Evolutionary conservation across 1,140 invertebrate genomes (phyloP).

Genomic region (Bradysia coprophila): DNA sequence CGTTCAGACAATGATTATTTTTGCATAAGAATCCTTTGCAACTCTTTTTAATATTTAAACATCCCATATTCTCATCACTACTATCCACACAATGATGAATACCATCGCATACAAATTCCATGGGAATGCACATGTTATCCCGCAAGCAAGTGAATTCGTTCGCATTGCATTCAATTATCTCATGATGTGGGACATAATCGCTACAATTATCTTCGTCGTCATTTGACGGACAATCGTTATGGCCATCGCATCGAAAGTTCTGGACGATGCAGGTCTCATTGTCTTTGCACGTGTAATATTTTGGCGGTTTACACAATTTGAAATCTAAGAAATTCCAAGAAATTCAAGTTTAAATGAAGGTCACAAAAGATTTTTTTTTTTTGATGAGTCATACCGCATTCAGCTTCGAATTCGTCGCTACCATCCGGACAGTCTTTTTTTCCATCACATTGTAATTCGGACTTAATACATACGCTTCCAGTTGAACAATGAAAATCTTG

Average conservation of each 20-base stretch:
- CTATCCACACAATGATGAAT: constrained; percentile 56
- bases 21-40: constrained; percentile 15
- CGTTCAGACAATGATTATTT: constrained; percentile 15
- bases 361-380: no score
- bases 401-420: no score
- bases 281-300: constrained; percentile 19
- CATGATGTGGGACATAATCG: not conserved
- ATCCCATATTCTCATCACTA: constrained; percentile 46
- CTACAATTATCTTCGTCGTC: constrained; percentile 25
- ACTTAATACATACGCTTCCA: no score
- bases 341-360: no score
- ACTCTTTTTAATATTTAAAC: constrained; percentile 14
- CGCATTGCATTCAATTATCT: constrained; percentile 22
- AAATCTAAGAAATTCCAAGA: constrained; percentile 12
- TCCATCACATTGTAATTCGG: no score
- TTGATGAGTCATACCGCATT: no score
- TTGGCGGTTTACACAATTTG: constrained; percentile 16
- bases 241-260: constrained; percentile 25
- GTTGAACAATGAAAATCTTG: no score
- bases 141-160: constrained; percentile 7
- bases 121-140: constrained; percentile 42
- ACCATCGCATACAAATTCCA: constrained; percentile 49
- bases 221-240: constrained; percentile 29
- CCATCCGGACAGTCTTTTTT: no score
- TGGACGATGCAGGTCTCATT: constrained; percentile 23